phyloP scores from a whole-genome alignment of 2,113 vertebrate genomes.

The Megaceryle torquata region DNA sequence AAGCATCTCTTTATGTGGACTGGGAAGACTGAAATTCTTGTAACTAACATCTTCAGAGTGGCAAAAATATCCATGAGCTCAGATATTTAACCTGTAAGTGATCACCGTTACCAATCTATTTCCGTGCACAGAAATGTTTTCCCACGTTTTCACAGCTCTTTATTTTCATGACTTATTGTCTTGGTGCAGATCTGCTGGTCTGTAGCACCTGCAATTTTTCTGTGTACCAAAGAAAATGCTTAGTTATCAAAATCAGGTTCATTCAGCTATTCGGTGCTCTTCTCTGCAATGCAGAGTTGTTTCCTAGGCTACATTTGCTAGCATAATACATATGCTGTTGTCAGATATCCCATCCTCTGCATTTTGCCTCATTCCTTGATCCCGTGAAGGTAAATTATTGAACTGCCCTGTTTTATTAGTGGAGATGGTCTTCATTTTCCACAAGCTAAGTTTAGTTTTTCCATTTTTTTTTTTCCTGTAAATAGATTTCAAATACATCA shows the following conservation, averaged over 20 bases:
- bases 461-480: neutral
- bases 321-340: neutral
- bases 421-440: neutral
- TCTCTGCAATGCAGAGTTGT: slow-evolving; percentile 51
- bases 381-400: neutral
- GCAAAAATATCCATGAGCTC: neutral
- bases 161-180: neutral
- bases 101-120: neutral
- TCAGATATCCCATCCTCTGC: neutral
- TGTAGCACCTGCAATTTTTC: slow-evolving; percentile 1
- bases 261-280: slow-evolving; percentile 12
- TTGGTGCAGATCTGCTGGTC: neutral
- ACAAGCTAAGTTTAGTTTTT: neutral
- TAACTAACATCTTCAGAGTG: neutral
- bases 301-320: slow-evolving; percentile 51
- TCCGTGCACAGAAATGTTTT: neutral
- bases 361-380: neutral
- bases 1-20: neutral
- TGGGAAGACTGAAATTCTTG: neutral
- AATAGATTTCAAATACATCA: neutral
- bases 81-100: neutral
- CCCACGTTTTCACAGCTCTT: neutral
- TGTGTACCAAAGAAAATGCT: slow-evolving; percentile 13
- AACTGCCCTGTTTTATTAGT: neutral
- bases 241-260: slow-evolving; percentile 27